These are phyloP conservation scores for Fissipunctia ypsillon DNA, from an alignment of 2,888 invertebrate species.

Conservation along the genomic window DNA sequence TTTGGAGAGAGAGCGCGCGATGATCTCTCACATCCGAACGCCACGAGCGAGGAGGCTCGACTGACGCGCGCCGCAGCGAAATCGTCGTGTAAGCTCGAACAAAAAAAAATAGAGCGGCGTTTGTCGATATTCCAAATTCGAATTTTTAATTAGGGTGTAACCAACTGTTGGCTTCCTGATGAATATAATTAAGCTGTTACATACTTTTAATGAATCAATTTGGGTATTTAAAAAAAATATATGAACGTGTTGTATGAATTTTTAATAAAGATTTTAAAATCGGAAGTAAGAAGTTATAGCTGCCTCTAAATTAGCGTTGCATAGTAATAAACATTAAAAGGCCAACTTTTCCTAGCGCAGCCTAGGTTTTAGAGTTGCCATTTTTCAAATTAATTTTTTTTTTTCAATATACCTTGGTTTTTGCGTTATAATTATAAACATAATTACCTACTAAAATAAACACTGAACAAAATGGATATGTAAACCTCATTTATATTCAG, in stretches of 20 bases:
- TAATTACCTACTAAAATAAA: not conserved
- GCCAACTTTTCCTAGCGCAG: not conserved
- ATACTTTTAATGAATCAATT: constrained; percentile 28
- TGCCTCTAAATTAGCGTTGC: constrained; percentile 11
- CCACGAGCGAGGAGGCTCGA: constrained; percentile 73
- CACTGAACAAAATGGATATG: not conserved
- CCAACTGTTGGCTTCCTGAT: constrained; percentile 57
- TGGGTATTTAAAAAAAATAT: constrained; percentile 1
- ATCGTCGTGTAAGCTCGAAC: constrained; percentile 60
- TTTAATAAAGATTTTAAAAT: constrained; percentile 11
- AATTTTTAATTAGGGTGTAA: constrained; percentile 68
- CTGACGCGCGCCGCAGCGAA: constrained; percentile 70
- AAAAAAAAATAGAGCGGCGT: constrained; percentile 70
- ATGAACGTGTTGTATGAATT: not conserved
- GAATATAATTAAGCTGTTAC: constrained; percentile 32
- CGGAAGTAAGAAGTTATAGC: not conserved
- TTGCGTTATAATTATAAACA: constrained; percentile 1
- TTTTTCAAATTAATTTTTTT: no score
- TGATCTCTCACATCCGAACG: constrained; percentile 39
- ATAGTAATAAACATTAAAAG: constrained; percentile 19
- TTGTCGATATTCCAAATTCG: constrained; percentile 71
- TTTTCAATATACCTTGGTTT: not conserved
- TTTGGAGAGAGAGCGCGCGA: constrained; percentile 42
- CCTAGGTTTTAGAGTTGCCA: not conserved
- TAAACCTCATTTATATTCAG: constrained; percentile 33